Evolutionary conservation across 2,888 invertebrate species (phyloP).

Genomic region (Pelosia muscerda): DNA sequence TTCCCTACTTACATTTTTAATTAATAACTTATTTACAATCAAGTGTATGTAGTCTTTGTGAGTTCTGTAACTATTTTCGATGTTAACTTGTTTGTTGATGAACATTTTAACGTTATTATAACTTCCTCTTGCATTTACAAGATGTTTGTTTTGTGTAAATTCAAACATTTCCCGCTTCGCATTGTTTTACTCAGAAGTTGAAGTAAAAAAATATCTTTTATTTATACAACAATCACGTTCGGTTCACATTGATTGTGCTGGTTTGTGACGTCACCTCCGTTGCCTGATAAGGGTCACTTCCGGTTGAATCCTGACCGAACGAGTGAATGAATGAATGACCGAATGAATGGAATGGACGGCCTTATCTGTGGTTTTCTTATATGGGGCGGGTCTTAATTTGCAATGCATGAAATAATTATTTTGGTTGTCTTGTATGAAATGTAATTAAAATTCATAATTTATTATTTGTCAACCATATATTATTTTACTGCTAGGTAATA

Average conservation of each 20-base stretch:
- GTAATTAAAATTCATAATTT: conserved; percentile 49
- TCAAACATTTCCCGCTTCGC: conserved; percentile 72
- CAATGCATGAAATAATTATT: conserved; percentile 34
- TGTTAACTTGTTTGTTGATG: conserved; percentile 45
- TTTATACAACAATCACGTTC: conserved; percentile 85
- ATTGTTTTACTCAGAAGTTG: conserved; percentile 75
- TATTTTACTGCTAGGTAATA: conserved; percentile 27
- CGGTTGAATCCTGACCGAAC: conserved; percentile 74
- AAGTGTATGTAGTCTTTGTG: conserved; percentile 2
- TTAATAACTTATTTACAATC: conserved; percentile 28
- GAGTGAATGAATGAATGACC: conserved; percentile 64
- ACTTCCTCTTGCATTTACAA: conserved; percentile 52
- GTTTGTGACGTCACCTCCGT: conserved; percentile 80
- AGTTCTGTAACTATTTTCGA: conserved; percentile 22
- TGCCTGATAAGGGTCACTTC: conserved; percentile 83
- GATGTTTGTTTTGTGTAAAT: conserved; percentile 59
- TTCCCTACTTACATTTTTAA: conserved; percentile 37
- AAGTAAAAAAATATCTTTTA: conserved; percentile 66
- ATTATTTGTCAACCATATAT: conserved; percentile 47
- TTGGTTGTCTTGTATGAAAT: conserved; percentile 43
- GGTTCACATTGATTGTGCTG: conserved; percentile 72
- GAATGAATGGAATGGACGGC: conserved; percentile 57
- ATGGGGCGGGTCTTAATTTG: conserved; percentile 29
- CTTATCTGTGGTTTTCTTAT: conserved; percentile 56
- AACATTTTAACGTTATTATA: conserved; percentile 51